Evolutionary conservation across 2,797 vertebrate species (phyloP).

Genomic region (Lepidocolaptes lacrymiger): DNA sequence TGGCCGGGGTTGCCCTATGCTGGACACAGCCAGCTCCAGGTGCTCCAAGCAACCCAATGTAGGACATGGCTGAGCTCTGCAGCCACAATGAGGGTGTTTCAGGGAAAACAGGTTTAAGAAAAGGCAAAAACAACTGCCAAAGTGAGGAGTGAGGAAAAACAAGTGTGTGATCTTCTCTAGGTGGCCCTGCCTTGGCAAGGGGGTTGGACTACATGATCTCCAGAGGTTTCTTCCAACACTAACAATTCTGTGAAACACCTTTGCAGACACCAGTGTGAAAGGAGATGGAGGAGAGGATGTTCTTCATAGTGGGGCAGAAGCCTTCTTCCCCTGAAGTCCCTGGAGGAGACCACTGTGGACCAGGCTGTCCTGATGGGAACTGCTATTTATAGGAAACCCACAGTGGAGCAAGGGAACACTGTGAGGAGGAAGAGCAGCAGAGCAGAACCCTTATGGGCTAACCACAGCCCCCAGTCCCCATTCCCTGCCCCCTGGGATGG

Average conservation of each 20-base stretch:
- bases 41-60: accelerated
- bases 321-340: neutral
- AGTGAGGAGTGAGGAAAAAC: accelerated
- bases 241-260: neutral
- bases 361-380: neutral
- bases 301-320: neutral
- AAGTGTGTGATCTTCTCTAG: neutral
- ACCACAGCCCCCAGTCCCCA: neutral
- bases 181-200: neutral
- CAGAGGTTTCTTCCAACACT: neutral
- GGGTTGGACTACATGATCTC: too few relatives aligned
- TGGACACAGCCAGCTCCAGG: accelerated
- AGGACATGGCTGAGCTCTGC: neutral
- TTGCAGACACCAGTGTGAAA: neutral
- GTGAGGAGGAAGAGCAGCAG: neutral
- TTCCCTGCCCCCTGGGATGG: neutral
- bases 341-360: neutral
- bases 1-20: accelerated
- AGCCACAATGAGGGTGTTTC: accelerated
- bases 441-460: neutral
- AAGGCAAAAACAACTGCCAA: neutral
- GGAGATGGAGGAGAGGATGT: neutral
- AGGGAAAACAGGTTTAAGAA: accelerated
- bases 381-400: neutral
- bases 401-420: neutral